Evolutionary conservation across 2,113 vertebrate species (phyloP).

Genomic region (Pseudonaja textilis): DNA sequence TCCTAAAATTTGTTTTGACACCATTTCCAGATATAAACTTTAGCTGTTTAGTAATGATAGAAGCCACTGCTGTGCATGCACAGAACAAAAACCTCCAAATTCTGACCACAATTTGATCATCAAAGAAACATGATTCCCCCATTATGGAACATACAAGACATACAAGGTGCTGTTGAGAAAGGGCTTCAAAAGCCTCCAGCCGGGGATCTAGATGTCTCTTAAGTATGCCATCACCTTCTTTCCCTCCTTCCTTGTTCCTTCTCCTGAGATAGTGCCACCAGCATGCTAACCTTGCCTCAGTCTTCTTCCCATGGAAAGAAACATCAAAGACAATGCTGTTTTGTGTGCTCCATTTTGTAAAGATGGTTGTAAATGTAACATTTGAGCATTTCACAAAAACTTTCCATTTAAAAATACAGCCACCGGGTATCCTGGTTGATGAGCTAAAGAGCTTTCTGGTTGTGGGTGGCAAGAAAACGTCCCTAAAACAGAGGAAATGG

Average conservation of each 20-base stretch:
- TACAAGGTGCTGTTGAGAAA: background rate
- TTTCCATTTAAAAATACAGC: background rate
- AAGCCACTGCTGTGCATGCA: background rate
- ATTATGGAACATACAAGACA: background rate
- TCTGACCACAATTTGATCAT: background rate
- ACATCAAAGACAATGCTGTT: background rate
- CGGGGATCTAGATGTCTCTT: background rate
- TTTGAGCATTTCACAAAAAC: constrained; percentile 20
- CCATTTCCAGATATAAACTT: rapidly evolving
- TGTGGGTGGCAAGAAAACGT: constrained; percentile 37
- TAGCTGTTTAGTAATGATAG: background rate
- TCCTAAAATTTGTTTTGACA: rapidly evolving
- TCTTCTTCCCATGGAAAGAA: background rate
- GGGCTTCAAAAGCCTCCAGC: rapidly evolving
- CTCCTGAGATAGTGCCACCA: background rate
- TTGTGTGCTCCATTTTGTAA: rapidly evolving
- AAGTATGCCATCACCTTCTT: background rate
- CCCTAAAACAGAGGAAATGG: constrained; percentile 55
- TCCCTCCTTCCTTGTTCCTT: background rate
- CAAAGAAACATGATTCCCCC: background rate
- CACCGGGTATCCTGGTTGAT: constrained; percentile 33
- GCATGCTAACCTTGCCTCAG: background rate
- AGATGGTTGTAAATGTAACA: background rate
- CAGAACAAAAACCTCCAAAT: background rate
- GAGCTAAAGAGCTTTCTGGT: constrained; percentile 27